Conservation (phyloP, 2,797 vertebrate genomes). For the Parambassis ranga region DNA sequence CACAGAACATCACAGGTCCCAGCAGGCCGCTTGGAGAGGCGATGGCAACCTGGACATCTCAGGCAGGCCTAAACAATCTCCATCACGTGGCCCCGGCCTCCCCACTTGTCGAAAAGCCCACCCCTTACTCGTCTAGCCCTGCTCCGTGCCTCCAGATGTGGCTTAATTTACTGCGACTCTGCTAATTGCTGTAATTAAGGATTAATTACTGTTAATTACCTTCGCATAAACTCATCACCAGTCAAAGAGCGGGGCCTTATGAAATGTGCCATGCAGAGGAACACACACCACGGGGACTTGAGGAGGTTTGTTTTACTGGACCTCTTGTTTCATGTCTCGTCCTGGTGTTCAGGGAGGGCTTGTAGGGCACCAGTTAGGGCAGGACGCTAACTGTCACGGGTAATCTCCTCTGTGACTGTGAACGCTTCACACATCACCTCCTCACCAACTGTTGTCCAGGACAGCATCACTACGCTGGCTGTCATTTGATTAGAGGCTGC, state of each 20-base stretch:
- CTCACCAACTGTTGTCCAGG: constrained; percentile 60
- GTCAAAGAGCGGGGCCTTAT: constrained; percentile 99
- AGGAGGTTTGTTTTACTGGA: constrained; percentile 61
- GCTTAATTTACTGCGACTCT: constrained; percentile 99
- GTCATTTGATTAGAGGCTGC: constrained; percentile 38
- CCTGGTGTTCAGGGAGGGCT: constrained; percentile 66
- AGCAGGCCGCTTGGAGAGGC: constrained; percentile 6
- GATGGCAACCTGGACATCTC: constrained; percentile 37
- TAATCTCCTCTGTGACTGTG: constrained; percentile 60
- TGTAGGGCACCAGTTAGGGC: constrained; percentile 75
- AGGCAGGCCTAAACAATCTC: constrained; percentile 85
- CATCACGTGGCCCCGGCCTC: constrained; percentile 82
- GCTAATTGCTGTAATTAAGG: constrained; percentile 99
- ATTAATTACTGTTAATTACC: constrained; percentile 99
- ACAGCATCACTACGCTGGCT: constrained; percentile 37
- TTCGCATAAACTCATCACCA: constrained; percentile 99
- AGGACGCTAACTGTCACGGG: constrained; percentile 60
- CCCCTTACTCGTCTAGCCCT: constrained; percentile 78
- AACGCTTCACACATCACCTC: constrained; percentile 54
- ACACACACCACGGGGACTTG: constrained; percentile 79
- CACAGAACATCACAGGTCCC: constrained; percentile 32
- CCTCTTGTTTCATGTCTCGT: constrained; percentile 69
- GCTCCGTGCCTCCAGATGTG: constrained; percentile 98
- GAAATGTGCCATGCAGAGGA: constrained; percentile 93
- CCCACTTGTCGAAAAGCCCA: constrained; percentile 63